phyloP scores from a whole-genome alignment of 2,113 vertebrate species.

The Microtus montanus region DNA sequence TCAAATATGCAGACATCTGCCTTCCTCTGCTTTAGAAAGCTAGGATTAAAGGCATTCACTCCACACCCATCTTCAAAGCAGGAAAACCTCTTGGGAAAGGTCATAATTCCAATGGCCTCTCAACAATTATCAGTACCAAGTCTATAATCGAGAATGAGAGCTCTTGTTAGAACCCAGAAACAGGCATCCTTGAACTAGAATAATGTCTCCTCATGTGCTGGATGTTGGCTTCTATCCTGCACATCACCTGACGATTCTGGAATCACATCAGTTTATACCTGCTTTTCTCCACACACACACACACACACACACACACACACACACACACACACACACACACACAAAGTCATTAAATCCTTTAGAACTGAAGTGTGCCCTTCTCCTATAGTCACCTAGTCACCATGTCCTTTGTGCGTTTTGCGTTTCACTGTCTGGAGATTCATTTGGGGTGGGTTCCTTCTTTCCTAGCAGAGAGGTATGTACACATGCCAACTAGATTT shows the following conservation, averaged over 20 bases:
- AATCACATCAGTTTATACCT: not conserved
- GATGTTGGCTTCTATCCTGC: not conserved
- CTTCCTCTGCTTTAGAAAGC: too few relatives aligned
- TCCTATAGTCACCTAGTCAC: not conserved
- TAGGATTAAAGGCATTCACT: too few relatives aligned
- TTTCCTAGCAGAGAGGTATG: not conserved
- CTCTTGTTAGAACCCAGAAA: not conserved
- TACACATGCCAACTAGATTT: not conserved
- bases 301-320: not conserved
- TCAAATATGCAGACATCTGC: not conserved
- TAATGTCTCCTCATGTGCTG: not conserved
- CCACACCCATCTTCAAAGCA: not conserved
- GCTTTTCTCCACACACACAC: not conserved
- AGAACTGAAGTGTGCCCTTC: not conserved
- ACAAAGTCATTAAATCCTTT: not conserved
- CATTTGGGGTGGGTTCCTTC: not conserved
- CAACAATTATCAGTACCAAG: not conserved
- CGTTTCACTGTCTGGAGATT: not conserved
- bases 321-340: not conserved
- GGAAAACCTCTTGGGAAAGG: not conserved
- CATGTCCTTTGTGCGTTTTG: not conserved
- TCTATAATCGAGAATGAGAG: too few relatives aligned
- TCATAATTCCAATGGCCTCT: not conserved
- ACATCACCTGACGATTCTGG: not conserved
- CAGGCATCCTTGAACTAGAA: accelerated